These are phyloP conservation scores for Timandra comae DNA, from an alignment of 2,888 invertebrate genomes.

Conservation along the genomic window DNA sequence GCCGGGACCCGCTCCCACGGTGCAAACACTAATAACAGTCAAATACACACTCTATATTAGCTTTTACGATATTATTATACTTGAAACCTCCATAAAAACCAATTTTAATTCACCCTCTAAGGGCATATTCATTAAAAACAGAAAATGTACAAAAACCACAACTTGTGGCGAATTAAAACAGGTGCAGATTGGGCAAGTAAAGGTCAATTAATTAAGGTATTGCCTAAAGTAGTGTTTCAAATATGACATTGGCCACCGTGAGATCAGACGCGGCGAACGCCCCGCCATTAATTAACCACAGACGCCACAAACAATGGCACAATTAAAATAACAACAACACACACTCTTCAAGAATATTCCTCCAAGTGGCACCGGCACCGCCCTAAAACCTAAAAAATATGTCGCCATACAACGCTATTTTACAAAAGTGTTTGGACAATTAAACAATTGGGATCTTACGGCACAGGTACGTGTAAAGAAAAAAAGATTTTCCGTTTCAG, in stretches of 20 bases:
- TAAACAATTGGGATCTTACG: constrained; percentile 70
- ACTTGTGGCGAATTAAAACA: constrained; percentile 3
- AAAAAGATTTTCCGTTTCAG: constrained; percentile 76
- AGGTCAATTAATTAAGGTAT: constrained; percentile 31
- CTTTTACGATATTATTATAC: no score
- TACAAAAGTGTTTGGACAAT: constrained; percentile 57
- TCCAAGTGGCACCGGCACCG: constrained; percentile 15
- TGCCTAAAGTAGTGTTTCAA: constrained; percentile 43
- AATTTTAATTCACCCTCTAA: no score
- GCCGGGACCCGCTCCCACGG: neutral
- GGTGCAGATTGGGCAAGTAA: constrained; percentile 12
- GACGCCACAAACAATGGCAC: constrained; percentile 43
- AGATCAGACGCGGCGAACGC: constrained; percentile 32
- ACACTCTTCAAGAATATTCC: constrained; percentile 24
- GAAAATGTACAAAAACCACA: no score
- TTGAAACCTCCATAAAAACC: no score
- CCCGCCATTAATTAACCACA: constrained; percentile 33
- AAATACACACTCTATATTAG: constrained; percentile 1
- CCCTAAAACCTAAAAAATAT: constrained; percentile 34
- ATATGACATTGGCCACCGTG: constrained; percentile 58
- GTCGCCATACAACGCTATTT: constrained; percentile 47
- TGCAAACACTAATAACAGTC: no score
- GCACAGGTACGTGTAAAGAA: constrained; percentile 57
- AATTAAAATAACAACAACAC: constrained; percentile 43
- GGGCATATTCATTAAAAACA: no score